Evolutionary conservation across 2,888 invertebrate genomes (phyloP).

Genomic region (Heliconius ethilla): DNA sequence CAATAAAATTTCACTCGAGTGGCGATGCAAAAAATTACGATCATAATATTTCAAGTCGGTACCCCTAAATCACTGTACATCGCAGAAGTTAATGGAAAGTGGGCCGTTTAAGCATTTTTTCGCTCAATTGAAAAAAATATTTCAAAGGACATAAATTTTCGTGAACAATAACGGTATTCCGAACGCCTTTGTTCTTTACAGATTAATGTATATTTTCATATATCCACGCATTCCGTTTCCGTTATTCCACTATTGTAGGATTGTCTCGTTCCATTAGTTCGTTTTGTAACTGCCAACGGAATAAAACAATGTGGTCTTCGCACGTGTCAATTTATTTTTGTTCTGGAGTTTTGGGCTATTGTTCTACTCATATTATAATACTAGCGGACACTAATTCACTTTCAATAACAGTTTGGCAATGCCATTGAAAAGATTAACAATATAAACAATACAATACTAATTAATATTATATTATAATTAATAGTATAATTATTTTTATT

Average conservation of each 20-base stretch:
- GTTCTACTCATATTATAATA: neutral
- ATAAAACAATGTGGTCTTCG: neutral
- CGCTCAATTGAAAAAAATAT: constrained; percentile 60
- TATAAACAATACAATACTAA: neutral
- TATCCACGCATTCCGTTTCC: constrained; percentile 37
- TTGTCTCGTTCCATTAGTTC: neutral
- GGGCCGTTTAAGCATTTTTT: constrained; percentile 60
- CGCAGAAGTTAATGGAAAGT: constrained; percentile 64
- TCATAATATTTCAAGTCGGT: constrained; percentile 53
- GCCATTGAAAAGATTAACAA: neutral
- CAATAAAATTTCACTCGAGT: constrained; percentile 41
- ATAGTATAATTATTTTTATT: neutral
- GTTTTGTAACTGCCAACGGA: neutral
- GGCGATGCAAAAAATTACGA: constrained; percentile 37
- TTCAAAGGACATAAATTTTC: constrained; percentile 48
- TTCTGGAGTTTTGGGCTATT: neutral
- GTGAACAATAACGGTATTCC: constrained; percentile 43
- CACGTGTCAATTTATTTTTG: neutral
- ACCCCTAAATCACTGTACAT: constrained; percentile 65
- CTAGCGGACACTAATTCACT: too few species aligned
- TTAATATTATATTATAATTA: neutral
- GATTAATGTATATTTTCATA: constrained; percentile 43
- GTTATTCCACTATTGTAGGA: constrained; percentile 24
- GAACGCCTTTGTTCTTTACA: constrained; percentile 43
- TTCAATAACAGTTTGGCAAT: neutral